Conservation (phyloP, 1,140 invertebrate species). For the Drosophila santomea region DNA sequence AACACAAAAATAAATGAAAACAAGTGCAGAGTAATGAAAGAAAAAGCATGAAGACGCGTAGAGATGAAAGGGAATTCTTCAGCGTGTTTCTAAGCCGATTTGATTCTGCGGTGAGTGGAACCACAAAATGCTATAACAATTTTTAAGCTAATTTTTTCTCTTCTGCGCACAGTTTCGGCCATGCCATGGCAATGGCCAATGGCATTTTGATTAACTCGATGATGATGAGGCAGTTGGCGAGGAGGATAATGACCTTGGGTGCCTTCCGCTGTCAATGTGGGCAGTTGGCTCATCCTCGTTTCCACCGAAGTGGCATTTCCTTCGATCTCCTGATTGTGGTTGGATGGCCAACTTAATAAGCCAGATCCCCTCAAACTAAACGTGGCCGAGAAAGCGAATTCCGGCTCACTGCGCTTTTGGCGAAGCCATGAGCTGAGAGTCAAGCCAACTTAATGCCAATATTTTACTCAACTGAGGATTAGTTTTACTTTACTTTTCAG, state of each 20-base stretch:
- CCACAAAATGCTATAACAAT: slow-evolving; percentile 70
- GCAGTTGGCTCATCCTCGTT: background rate
- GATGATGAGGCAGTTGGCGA: slow-evolving; percentile 10
- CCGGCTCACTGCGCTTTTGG: slow-evolving; percentile 9
- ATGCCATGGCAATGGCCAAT: slow-evolving; percentile 36
- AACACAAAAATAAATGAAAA: slow-evolving; percentile 49
- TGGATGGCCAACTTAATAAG: slow-evolving; percentile 21
- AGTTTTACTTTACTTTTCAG: slow-evolving; percentile 2
- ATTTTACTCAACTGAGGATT: slow-evolving; percentile 17
- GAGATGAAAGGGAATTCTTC: slow-evolving; percentile 69
- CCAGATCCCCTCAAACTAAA: slow-evolving; percentile 3
- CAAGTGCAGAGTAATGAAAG: slow-evolving; percentile 67
- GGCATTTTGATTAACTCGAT: slow-evolving; percentile 62
- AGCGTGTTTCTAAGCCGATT: slow-evolving; percentile 65
- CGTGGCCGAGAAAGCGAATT: slow-evolving; percentile 8
- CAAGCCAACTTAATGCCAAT: slow-evolving; percentile 12
- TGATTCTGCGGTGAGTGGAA: slow-evolving; percentile 47
- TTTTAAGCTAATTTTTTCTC: slow-evolving; percentile 54
- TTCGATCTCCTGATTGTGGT: slow-evolving; percentile 13
- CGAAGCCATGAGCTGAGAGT: slow-evolving; percentile 1
- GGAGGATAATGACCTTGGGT: slow-evolving; percentile 11
- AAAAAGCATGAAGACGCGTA: slow-evolving; percentile 58
- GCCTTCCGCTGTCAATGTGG: slow-evolving; percentile 2
- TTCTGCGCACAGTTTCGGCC: slow-evolving; percentile 17
- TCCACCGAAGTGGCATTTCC: background rate